Conservation (phyloP, 2,113 vertebrate species). For the Sardina pilchardus region DNA sequence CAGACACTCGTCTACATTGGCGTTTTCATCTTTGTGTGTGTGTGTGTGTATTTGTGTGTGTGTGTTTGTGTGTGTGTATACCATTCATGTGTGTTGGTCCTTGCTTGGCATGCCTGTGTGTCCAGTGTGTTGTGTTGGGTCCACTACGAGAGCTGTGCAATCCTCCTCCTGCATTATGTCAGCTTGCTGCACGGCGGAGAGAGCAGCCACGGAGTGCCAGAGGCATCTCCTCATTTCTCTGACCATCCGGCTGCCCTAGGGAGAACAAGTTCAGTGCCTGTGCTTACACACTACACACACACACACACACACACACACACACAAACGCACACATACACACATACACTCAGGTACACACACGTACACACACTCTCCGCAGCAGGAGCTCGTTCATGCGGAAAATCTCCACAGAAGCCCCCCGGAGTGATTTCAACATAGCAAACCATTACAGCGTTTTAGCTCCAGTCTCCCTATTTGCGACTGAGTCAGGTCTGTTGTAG, state of each 20-base stretch:
- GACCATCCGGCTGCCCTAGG: not conserved
- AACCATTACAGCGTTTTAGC: not conserved
- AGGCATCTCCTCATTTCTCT: not conserved
- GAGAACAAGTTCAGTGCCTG: not conserved
- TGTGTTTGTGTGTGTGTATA: not conserved
- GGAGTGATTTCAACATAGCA: not conserved
- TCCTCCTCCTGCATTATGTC: too few species aligned
- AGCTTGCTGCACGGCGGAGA: too few species aligned
- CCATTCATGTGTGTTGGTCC: too few species aligned
- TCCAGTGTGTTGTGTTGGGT: too few species aligned
- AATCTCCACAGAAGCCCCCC: not conserved
- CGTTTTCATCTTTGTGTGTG: too few species aligned
- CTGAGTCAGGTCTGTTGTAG: not conserved
- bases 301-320: conserved; percentile 2
- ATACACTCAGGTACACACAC: not conserved
- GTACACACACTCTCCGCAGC: not conserved
- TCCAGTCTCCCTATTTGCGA: not conserved
- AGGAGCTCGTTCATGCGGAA: not conserved
- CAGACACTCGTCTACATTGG: too few species aligned
- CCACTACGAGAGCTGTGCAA: too few species aligned
- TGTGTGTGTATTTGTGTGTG: not conserved
- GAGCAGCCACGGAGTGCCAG: not conserved
- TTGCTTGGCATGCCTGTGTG: too few species aligned
- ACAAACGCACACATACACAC: not conserved
- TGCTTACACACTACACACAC: not conserved